Percentiles rank a stretch among this genome's conserved stretches.
Conservation (phyloP, 1,140 invertebrate species). For the Plutomurus gul region DNA sequence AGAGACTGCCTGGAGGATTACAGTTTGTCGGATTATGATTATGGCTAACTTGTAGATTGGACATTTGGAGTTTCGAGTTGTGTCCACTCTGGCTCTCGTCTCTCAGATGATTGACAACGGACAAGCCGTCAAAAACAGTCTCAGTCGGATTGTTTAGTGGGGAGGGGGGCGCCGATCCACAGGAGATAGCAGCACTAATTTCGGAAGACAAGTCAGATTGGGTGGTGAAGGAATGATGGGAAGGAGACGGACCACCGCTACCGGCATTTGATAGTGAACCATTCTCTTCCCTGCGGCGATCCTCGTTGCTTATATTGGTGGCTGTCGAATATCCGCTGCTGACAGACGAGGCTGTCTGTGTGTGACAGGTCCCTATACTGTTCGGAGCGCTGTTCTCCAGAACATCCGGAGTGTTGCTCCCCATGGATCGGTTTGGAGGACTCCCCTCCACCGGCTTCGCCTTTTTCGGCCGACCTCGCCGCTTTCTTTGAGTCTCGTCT, state of each 20-base stretch:
- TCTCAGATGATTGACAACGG: background rate
- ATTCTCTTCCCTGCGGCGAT: constrained; percentile 51
- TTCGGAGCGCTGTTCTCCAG: constrained; percentile 33
- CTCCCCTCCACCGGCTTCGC: constrained; percentile 62
- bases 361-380: constrained; percentile 49
- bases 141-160: constrained; percentile 61
- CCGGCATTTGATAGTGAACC: constrained; percentile 48
- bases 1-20: background rate
- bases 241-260: constrained; percentile 49
- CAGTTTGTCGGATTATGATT: constrained; percentile 9
- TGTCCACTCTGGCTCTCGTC: constrained; percentile 4
- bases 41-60: background rate
- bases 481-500: constrained; percentile 78
- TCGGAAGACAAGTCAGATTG: constrained; percentile 76
- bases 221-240: constrained; percentile 61
- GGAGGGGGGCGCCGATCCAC: constrained; percentile 66
- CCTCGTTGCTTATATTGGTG: constrained; percentile 53
- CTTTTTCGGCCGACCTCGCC: constrained; percentile 84
- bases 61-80: background rate
- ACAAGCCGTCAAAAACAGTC: constrained; percentile 44
- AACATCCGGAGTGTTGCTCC: constrained; percentile 45
- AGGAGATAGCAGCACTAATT: constrained; percentile 76
- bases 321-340: constrained; percentile 51
- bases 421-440: constrained; percentile 33
- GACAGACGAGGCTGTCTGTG: constrained; percentile 53